These are phyloP conservation scores for Muscicapa comitata DNA, from an alignment of 2,797 vertebrate genomes.

Conservation along the genomic window DNA sequence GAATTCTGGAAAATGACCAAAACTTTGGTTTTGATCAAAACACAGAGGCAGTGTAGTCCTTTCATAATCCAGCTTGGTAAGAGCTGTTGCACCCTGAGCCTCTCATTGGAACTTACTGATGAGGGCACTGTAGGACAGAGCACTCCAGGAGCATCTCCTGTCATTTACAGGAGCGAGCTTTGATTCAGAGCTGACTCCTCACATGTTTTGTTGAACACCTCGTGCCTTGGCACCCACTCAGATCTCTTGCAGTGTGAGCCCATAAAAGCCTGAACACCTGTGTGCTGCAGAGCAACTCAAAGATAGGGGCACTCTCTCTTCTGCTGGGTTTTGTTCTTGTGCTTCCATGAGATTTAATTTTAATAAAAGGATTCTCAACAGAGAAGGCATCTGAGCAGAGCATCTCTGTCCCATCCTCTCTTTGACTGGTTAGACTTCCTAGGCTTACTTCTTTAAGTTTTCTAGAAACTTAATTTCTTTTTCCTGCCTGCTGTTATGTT, in stretches of 20 bases:
- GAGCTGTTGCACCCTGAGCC: neutral
- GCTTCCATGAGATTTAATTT: neutral
- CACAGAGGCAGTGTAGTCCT: neutral
- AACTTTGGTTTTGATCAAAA: neutral
- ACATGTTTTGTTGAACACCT: neutral
- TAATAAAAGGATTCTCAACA: neutral
- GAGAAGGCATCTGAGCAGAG: neutral
- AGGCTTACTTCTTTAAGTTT: neutral
- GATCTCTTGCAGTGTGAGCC: neutral
- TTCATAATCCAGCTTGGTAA: neutral
- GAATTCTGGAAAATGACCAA: neutral
- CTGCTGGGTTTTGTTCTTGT: neutral
- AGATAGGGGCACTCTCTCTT: neutral
- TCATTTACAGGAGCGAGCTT: neutral
- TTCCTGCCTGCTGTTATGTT: conserved; percentile 25
- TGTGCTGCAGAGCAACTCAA: neutral
- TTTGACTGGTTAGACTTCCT: neutral
- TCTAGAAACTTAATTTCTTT: neutral
- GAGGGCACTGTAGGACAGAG: conserved; percentile 38
- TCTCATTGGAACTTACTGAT: neutral
- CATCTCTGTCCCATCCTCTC: neutral
- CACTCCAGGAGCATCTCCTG: neutral
- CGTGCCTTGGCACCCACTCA: neutral
- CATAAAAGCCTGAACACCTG: neutral
- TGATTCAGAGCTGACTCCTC: conserved; percentile 10